These are phyloP conservation scores for Phalanger gymnotis DNA, from an alignment of 2,797 vertebrate species.

Conservation along the genomic window DNA sequence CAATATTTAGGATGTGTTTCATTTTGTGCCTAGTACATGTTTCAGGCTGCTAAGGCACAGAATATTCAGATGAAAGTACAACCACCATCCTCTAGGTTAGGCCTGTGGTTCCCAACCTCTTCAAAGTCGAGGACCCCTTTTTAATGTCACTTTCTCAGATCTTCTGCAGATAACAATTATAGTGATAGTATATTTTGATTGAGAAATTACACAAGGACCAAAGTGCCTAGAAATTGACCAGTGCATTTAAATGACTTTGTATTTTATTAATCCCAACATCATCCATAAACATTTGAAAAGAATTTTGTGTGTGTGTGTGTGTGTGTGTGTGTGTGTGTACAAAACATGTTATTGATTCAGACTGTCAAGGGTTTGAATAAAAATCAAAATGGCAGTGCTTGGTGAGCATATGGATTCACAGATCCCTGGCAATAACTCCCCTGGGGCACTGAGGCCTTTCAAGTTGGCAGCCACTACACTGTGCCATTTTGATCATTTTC, in stretches of 20 bases:
- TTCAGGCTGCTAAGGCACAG: not conserved
- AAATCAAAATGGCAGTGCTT: not conserved
- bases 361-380: not conserved
- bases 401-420: slow-evolving; percentile 14
- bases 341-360: not conserved
- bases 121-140: not conserved
- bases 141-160: not conserved
- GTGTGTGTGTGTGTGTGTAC: too few relatives aligned
- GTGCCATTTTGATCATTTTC: slow-evolving; percentile 61
- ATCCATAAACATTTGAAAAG: not conserved
- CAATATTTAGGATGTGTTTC: not conserved
- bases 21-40: slow-evolving; percentile 20
- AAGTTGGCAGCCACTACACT: slow-evolving; percentile 35
- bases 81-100: not conserved
- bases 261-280: not conserved
- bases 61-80: not conserved
- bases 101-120: not conserved
- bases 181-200: not conserved
- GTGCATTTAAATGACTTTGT: not conserved
- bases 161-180: not conserved
- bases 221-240: not conserved
- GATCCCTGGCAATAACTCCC: not conserved
- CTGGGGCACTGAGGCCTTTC: not conserved
- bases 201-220: not conserved
- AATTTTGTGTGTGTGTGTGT: not conserved